Percentiles rank a stretch among this genome's conserved stretches.
phyloP scores from a whole-genome alignment of 2,888 invertebrate species.

The Folsomia manolachei region DNA sequence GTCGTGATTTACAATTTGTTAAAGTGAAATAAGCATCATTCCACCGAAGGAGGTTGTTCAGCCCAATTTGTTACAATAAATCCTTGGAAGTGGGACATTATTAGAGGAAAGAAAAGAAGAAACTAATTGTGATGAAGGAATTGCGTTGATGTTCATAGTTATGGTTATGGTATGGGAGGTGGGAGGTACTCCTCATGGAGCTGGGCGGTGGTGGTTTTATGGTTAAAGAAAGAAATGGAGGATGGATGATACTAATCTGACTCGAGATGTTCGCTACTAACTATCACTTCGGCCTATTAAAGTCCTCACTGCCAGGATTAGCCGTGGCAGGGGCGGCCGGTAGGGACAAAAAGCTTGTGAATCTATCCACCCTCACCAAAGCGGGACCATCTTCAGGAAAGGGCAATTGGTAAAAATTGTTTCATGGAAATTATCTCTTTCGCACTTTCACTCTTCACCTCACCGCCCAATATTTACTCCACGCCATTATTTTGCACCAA shows the following conservation, averaged over 20 bases:
- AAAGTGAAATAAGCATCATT: neutral
- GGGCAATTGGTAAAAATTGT: conserved; percentile 32
- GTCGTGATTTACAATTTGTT: too few relatives aligned
- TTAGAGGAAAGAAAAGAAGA: neutral
- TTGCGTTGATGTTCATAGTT: too few relatives aligned
- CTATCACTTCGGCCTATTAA: conserved; percentile 45
- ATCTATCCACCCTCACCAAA: conserved; percentile 8
- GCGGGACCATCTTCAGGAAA: neutral
- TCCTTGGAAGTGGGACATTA: neutral
- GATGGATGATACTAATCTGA: neutral
- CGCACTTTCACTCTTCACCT: neutral
- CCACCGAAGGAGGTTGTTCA: too few relatives aligned
- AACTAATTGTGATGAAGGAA: neutral
- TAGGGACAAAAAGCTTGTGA: conserved; percentile 45
- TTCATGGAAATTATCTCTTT: neutral
- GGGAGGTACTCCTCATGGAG: too few relatives aligned
- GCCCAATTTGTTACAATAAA: too few relatives aligned
- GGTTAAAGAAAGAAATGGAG: neutral
- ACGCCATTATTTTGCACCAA: conserved; percentile 3
- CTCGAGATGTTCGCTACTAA: conserved; percentile 47
- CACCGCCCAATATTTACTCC: neutral
- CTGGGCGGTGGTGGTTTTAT: neutral
- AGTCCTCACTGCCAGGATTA: conserved; percentile 47
- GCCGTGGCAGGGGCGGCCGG: conserved; percentile 48
- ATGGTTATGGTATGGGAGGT: too few relatives aligned